A percentile compares a stretch with the other conserved stretches of the same genome.
Evolutionary conservation across 2,797 vertebrate genomes (phyloP).

Genomic region (Valencia hispanica): DNA sequence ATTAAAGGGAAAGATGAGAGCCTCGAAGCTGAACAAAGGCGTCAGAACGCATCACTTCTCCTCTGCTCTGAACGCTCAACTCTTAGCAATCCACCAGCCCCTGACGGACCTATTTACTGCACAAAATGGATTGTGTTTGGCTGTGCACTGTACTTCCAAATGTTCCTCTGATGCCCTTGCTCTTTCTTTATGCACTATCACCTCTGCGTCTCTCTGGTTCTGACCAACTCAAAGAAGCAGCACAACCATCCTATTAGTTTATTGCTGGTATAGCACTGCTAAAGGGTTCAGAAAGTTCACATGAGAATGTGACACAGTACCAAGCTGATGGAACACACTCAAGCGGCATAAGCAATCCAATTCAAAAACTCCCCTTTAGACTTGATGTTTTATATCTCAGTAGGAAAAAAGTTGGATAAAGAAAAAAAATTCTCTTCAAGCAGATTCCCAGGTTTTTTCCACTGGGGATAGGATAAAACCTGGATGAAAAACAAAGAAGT

Average conservation of each 20-base stretch:
- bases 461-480: slow-evolving; percentile 64
- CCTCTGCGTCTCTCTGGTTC: slow-evolving; percentile 29
- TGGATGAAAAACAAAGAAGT: slow-evolving; percentile 60
- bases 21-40: slow-evolving; percentile 61
- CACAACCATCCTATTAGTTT: slow-evolving; percentile 49
- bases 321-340: slow-evolving; percentile 55
- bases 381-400: slow-evolving; percentile 48
- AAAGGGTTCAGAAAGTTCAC: slow-evolving; percentile 44
- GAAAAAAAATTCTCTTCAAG: slow-evolving; percentile 59
- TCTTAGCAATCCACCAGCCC: slow-evolving; percentile 66
- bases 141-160: slow-evolving; percentile 62
- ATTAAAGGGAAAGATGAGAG: slow-evolving; percentile 73
- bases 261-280: slow-evolving; percentile 30
- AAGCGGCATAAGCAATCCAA: slow-evolving; percentile 49
- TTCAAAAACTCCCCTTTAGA: slow-evolving; percentile 54
- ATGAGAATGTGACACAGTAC: slow-evolving; percentile 43
- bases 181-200: slow-evolving; percentile 18
- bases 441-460: slow-evolving; percentile 56
- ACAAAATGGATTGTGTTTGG: slow-evolving; percentile 69
- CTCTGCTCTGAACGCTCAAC: slow-evolving; percentile 52
- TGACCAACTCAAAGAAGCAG: slow-evolving; percentile 46
- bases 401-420: slow-evolving; percentile 1
- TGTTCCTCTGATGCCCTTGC: slow-evolving; percentile 65
- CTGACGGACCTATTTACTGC: slow-evolving; percentile 74
- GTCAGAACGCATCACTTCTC: slow-evolving; percentile 73